phyloP scores from a whole-genome alignment of 2,888 invertebrate species.

The Netelia virgata region DNA sequence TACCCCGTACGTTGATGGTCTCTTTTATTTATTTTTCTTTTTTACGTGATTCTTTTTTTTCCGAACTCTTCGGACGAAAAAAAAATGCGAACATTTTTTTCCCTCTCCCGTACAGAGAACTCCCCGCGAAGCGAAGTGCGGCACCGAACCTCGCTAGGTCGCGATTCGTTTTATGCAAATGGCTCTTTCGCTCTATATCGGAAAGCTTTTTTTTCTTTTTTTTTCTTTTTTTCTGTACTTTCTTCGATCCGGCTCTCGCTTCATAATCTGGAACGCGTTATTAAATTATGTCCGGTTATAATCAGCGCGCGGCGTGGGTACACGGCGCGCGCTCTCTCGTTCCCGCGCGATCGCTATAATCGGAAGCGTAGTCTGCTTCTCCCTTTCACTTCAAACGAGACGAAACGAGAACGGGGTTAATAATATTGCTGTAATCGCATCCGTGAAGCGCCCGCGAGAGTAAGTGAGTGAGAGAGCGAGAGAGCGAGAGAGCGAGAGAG shows the following conservation, averaged over 20 bases:
- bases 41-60: conserved; percentile 5
- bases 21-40: conserved; percentile 31
- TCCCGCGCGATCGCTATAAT: conserved; percentile 32
- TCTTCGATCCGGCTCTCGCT: conserved; percentile 4
- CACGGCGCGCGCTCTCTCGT: background rate
- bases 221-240: conserved; percentile 1
- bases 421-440: conserved; percentile 63
- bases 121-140: conserved; percentile 36
- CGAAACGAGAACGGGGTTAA: conserved; percentile 56
- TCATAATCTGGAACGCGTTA: conserved; percentile 65
- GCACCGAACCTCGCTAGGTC: conserved; percentile 54
- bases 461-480: background rate
- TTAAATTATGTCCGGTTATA: conserved; percentile 66
- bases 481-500: background rate
- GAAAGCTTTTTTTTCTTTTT: conserved; percentile 42
- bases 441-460: conserved; percentile 1
- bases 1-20: conserved; percentile 12
- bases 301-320: conserved; percentile 19
- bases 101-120: conserved; percentile 15
- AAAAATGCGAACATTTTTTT: conserved; percentile 14
- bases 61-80: conserved; percentile 42
- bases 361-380: conserved; percentile 45
- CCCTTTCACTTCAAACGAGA: conserved; percentile 43
- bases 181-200: conserved; percentile 49
- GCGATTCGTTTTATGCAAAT: conserved; percentile 71